Evolutionary conservation across 92 coral and sea anemone species (phyloP), one percentile per base, ranked within the genome.

Genomic region (Virgularia gustaviana): DNA sequence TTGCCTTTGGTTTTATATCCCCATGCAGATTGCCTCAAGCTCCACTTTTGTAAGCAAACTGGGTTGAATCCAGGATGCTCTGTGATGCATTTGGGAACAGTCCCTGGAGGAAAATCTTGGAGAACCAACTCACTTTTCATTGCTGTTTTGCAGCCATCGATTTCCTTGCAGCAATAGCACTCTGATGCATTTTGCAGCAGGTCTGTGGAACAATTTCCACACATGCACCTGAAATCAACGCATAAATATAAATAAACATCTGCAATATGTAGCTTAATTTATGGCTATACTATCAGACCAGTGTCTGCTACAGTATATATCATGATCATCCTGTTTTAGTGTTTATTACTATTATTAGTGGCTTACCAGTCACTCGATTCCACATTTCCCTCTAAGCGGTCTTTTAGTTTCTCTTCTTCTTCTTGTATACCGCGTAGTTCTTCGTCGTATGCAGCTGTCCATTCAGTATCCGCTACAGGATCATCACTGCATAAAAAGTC

Each of bases 81-180:
- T 53, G 71, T 62, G 37, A 75, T 75, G 51, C 80, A 75, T 32
- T 39, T 57, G n/a, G 59, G 36, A 24, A 45, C 31, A 10, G 44
- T 11, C 34, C 76, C 70, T 34, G 49, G 70, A 28, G 39, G 49
- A 30, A 79, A 31, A 57, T 79, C 90, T 71, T 72, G 78, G 24
- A 57, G 39, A 8, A 77, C 85, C 15, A 55, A 70, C 18, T 84
- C 88, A 29, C 74, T 73, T 20, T 32, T 41, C 44, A 79, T 41
- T 6, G 84, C 60, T 39, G 79, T 78, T 10, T 23, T 23, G 55
- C 88, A 84, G 44, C 80, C 76, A 10, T 80, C 85, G 27, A 85
- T 36, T 47, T 81, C 83, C 5, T 27, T 34, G 54, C 86, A 85
- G 47, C 89, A 81, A 57, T 81, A 85, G 52, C 83, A 76, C 49